Percentiles rank a stretch among this genome's conserved stretches.
Evolutionary conservation across 92 coral and sea anemone genomes (phyloP).

Genomic region (Epizoanthus rinbou): DNA sequence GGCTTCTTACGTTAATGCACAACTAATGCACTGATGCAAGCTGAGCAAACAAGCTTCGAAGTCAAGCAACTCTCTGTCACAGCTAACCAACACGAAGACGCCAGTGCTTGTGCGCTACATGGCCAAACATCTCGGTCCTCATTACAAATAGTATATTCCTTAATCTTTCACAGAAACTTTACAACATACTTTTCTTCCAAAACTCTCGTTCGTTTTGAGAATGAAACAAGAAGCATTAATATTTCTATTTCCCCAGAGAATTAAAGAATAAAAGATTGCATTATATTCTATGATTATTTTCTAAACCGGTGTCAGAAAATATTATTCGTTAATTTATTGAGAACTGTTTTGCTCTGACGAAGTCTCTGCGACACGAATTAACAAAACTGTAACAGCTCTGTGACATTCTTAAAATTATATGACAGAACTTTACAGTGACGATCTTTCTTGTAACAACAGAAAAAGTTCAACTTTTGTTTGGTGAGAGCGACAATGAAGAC

Average conservation of each 20-base stretch:
- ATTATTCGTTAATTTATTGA: conserved; percentile 25
- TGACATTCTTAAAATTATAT: conserved; percentile 22
- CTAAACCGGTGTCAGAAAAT: conserved; percentile 24
- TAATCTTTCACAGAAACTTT: conserved; percentile 20
- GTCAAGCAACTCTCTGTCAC: conserved; percentile 25
- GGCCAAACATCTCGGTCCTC: conserved; percentile 31
- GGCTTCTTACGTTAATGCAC: conserved; percentile 13
- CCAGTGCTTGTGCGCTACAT: conserved; percentile 30
- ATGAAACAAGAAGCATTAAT: conserved; percentile 15
- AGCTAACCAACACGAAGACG: conserved; percentile 24
- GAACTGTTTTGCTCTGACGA: conserved; percentile 29
- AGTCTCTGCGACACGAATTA: conserved; percentile 29
- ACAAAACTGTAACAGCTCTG: conserved; percentile 23
- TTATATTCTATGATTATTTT: conserved; percentile 15
- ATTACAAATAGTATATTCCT: conserved; percentile 25
- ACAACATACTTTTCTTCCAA: conserved; percentile 10
- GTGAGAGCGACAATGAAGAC: conserved; percentile 28
- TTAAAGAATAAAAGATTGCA: conserved; percentile 18
- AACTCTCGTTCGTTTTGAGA: conserved; percentile 26
- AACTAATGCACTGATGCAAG: conserved; percentile 25
- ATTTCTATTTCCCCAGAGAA: conserved; percentile 7
- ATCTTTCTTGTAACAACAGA: conserved; percentile 22
- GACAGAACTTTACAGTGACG: conserved; percentile 12
- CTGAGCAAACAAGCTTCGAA: conserved; percentile 26
- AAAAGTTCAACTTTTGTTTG: conserved; percentile 26